Conservation (phyloP, 2,797 vertebrate genomes). For the Dryobates pubescens region DNA sequence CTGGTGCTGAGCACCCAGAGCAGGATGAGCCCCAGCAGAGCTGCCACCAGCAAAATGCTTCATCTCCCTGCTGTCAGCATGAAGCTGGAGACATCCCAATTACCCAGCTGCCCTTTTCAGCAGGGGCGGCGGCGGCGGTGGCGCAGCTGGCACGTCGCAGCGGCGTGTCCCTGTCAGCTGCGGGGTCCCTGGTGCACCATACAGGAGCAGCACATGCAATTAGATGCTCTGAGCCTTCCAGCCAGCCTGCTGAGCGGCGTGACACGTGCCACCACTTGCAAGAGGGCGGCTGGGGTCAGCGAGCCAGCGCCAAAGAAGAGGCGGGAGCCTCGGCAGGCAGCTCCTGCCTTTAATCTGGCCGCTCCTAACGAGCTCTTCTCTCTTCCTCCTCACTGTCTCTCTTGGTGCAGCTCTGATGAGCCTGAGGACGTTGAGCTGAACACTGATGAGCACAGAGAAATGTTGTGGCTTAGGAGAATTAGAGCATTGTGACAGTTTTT, state of each 20-base stretch:
- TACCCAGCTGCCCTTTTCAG: neutral
- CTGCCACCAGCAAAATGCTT: neutral
- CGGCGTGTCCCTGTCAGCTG: rapidly evolving
- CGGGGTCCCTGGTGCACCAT: neutral
- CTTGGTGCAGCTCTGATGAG: neutral
- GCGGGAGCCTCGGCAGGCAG: rapidly evolving
- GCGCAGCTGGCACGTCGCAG: neutral
- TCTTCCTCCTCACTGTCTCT: neutral
- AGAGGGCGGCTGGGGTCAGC: neutral
- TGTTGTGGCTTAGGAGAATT: neutral
- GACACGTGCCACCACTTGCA: rapidly evolving
- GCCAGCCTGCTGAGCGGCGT: rapidly evolving
- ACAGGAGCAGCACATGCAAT: neutral
- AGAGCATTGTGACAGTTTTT: neutral
- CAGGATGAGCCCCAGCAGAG: neutral
- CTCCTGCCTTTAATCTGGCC: neutral
- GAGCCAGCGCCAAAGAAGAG: neutral
- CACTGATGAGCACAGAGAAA: rapidly evolving
- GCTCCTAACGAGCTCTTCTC: neutral
- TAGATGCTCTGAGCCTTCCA: neutral
- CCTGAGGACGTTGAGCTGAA: neutral
- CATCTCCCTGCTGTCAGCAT: neutral
- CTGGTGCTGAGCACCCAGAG: neutral
- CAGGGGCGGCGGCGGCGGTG: rapidly evolving
- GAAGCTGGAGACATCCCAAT: neutral